A percentile compares a stretch with the other conserved stretches of the same genome.
phyloP scores from a whole-genome alignment of 2,797 vertebrate genomes.

The Acanthurus leucopareius region DNA sequence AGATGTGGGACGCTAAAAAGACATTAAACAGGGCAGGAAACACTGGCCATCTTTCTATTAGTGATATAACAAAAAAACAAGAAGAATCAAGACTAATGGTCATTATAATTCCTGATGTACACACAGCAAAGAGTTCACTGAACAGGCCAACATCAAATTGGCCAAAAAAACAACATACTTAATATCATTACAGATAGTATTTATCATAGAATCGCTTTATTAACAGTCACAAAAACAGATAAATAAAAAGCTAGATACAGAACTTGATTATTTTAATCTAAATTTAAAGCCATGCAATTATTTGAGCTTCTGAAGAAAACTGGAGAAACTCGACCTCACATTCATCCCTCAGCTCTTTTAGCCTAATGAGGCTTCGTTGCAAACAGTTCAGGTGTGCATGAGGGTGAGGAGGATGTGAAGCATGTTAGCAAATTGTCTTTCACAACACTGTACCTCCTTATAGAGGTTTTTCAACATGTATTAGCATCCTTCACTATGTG shows the following conservation, averaged over 20 bases:
- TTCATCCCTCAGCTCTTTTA: not conserved
- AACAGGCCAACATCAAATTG: too few species aligned
- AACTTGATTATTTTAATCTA: too few species aligned
- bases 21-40: not conserved
- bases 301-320: not conserved
- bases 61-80: slow-evolving; percentile 4
- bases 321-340: not conserved
- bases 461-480: not conserved
- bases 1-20: not conserved
- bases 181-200: not conserved
- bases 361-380: not conserved
- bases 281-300: too few species aligned
- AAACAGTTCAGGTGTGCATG: not conserved
- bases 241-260: not conserved
- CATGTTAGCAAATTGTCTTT: not conserved
- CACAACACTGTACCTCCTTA: not conserved
- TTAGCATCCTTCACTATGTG: not conserved
- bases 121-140: not conserved
- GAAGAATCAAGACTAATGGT: not conserved
- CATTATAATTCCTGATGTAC: not conserved
- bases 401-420: not conserved
- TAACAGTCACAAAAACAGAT: not conserved
- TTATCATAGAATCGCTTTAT: not conserved
- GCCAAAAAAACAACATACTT: not conserved
- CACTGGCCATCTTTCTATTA: not conserved